A percentile compares a stretch with the other conserved stretches of the same genome.
phyloP scores from a whole-genome alignment of 2,113 vertebrate species.

The Neodontobutis hainanensis region DNA sequence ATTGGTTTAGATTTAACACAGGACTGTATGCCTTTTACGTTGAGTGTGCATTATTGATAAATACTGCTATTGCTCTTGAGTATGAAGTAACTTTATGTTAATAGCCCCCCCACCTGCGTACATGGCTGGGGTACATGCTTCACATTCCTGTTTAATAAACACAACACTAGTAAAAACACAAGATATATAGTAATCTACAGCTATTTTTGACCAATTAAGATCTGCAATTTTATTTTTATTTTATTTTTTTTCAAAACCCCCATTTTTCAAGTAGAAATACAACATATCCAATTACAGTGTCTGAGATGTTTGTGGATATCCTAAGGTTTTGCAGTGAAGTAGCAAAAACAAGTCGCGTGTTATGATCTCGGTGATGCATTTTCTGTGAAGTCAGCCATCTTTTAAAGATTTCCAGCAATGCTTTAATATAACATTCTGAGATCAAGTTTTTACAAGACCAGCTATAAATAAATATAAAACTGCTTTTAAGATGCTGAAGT shows the following conservation, averaged over 20 bases:
- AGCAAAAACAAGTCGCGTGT: neutral
- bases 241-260: neutral
- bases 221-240: too few species aligned
- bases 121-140: too few species aligned
- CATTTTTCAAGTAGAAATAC: neutral
- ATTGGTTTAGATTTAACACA: constrained; percentile 1
- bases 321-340: neutral
- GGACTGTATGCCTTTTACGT: neutral
- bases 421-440: constrained; percentile 1
- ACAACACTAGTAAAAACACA: too few species aligned
- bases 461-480: constrained; percentile 17
- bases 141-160: too few species aligned
- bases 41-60: constrained; percentile 1
- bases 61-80: neutral
- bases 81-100: neutral
- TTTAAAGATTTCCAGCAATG: constrained; percentile 17
- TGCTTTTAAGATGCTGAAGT: constrained; percentile 22
- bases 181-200: too few species aligned
- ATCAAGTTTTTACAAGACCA: constrained; percentile 22
- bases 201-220: too few species aligned
- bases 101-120: too few species aligned
- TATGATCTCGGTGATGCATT: neutral
- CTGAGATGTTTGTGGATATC: neutral
- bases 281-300: too few species aligned
- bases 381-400: constrained; percentile 7